Evolutionary conservation across 2,797 vertebrate genomes (phyloP).

Genomic region (Chaetodon trifasciatus): DNA sequence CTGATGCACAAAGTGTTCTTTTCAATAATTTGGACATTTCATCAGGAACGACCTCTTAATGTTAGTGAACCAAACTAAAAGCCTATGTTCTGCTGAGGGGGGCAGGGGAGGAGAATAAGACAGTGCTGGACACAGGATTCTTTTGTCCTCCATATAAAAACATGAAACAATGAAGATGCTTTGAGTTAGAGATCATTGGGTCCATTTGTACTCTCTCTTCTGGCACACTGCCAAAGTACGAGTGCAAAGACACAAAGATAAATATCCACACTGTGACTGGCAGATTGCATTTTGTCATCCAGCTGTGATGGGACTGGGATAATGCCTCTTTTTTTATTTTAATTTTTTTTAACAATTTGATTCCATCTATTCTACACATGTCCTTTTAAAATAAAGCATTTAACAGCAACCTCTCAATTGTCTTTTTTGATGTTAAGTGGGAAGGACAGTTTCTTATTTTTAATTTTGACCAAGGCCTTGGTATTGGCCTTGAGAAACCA

Average conservation of each 20-base stretch:
- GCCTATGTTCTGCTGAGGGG: slow-evolving; percentile 16
- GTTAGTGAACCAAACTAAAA: slow-evolving; percentile 30
- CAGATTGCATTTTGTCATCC: neutral
- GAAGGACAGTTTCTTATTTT: too few species aligned
- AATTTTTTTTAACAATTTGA: neutral
- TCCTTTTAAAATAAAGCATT: neutral
- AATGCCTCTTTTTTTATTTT: too few species aligned
- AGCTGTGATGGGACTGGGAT: too few species aligned
- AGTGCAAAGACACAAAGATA: neutral
- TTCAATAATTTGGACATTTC: slow-evolving; percentile 30
- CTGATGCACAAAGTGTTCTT: slow-evolving; percentile 33
- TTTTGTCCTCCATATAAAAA: neutral
- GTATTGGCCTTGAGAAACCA: neutral
- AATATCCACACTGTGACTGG: neutral
- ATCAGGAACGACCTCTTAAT: neutral
- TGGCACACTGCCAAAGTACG: neutral
- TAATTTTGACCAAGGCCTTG: neutral
- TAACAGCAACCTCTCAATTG: neutral
- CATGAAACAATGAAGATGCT: slow-evolving; percentile 13
- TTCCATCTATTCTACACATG: neutral
- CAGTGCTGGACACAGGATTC: neutral
- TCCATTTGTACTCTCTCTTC: neutral
- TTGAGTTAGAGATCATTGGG: neutral
- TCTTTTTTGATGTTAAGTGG: neutral
- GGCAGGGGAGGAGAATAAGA: neutral